Percentiles rank a stretch among this genome's conserved stretches.
These are phyloP conservation scores for Goniozus legneri DNA, from an alignment of 1,140 invertebrate genomes.

Conservation along the genomic window DNA sequence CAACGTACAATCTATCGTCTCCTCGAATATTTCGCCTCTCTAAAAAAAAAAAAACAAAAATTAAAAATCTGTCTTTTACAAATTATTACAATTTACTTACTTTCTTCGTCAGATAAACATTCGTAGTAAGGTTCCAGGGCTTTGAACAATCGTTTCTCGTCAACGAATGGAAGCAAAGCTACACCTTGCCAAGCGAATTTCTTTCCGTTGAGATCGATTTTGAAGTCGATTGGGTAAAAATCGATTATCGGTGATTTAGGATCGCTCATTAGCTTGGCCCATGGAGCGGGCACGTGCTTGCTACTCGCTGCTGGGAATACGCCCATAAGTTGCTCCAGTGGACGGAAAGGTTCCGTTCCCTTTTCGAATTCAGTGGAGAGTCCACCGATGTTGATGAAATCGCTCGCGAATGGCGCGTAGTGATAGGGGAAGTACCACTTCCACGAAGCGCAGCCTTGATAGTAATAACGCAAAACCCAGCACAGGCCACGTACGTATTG, in stretches of 20 bases:
- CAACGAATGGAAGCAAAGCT: constrained; percentile 95
- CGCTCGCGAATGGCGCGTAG: constrained; percentile 99
- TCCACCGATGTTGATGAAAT: constrained; percentile 90
- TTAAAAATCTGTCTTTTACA: constrained; percentile 1
- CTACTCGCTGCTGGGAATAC: constrained; percentile 98
- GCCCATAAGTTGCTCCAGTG: constrained; percentile 97
- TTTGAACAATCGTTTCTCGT: constrained; percentile 86
- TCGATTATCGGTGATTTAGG: constrained; percentile 96
- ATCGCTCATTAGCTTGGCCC: constrained; percentile 92
- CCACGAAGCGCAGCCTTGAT: constrained; percentile 99
- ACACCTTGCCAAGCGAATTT: constrained; percentile 99
- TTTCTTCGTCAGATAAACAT: constrained; percentile 77
- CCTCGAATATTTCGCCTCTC: constrained; percentile 67
- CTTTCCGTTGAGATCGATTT: constrained; percentile 98
- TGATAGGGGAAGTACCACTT: constrained; percentile 99
- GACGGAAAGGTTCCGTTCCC: constrained; percentile 88
- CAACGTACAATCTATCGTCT: constrained; percentile 78
- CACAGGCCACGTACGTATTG: constrained; percentile 95
- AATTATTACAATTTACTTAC: constrained; percentile 42
- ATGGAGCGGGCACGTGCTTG: constrained; percentile 87
- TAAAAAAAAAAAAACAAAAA: constrained; percentile 28
- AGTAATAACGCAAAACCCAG: constrained; percentile 98
- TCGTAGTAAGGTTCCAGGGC: constrained; percentile 80
- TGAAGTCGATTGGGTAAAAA: constrained; percentile 98
- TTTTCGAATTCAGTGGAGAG: constrained; percentile 85